Evolutionary conservation across 2,888 invertebrate genomes (phyloP), one percentile per base, ranked within the genome.

Genomic region (Agrotis puta): DNA sequence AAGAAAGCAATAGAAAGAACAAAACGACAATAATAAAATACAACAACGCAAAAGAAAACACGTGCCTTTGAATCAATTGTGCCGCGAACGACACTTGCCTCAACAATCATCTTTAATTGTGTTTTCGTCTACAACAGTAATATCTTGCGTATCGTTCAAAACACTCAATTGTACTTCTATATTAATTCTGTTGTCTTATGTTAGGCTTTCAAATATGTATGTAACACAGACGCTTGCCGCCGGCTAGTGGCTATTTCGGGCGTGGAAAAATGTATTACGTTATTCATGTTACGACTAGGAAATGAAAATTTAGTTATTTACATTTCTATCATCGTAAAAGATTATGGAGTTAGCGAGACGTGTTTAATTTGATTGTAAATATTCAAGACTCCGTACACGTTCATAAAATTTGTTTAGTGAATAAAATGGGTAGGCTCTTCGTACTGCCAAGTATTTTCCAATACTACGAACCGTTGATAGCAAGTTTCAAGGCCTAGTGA

Each of bases 171-270:
- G 24, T 69, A 65, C 39, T 63, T 76, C 33, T 43, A 2, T n/a
- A 51, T 54, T 61, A 39, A 24, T 9, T 39, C 18, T 54, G 33
- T 27, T 20, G 11, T 62, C 22, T 39, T 53, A 51, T 16, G 54
- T 48, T 43, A 66, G 16, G 27, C 27, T 50, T 66, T 81, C 22
- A 62, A 79, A 70, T 79, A 76, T 72, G 27, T 50, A 79, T 47
- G 54, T 33, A 80, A 70, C 64, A 59, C 59, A 76, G 54, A 62
- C 83, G 70, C 51, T 48, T 20, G 22, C 50, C 33, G 43, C 45
- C n/a, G 24, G 50, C 62, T 61, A 56, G 65, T 59, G 48, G 57
- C 54, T 79, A 77, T 82, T 77, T 69, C 50, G n/a, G 24, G 58
- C 20, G 22, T n/a, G 53, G 54, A 58, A 71, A 77, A 64, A 71